phyloP scores from a whole-genome alignment of 2,113 vertebrate genomes.

The Chiloscyllium plagiosum region DNA sequence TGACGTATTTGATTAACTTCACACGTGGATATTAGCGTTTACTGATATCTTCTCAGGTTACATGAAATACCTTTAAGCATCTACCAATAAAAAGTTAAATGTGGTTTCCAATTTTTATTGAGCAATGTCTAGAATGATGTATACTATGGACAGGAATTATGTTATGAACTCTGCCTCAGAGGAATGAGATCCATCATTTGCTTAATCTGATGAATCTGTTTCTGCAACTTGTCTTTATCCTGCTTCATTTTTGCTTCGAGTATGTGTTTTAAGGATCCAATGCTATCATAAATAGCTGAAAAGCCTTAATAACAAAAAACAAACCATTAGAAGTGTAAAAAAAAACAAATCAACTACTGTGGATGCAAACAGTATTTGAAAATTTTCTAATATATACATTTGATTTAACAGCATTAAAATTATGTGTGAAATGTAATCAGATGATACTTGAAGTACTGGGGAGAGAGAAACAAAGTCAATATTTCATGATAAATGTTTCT shows the following conservation, averaged over 20 bases:
- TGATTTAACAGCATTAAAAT: neutral
- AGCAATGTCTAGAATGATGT: neutral
- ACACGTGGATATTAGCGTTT: neutral
- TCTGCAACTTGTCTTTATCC: slow-evolving; percentile 65
- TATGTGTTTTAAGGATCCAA: slow-evolving; percentile 64
- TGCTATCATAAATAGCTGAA: slow-evolving; percentile 67
- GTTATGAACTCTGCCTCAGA: neutral
- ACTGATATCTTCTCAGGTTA: neutral
- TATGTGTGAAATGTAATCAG: neutral
- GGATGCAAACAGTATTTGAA: neutral
- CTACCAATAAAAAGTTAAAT: neutral
- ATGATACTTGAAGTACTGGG: neutral
- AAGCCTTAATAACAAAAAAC: slow-evolving; percentile 53
- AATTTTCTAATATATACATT: neutral
- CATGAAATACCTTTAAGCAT: neutral
- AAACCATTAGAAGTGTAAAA: neutral
- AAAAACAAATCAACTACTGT: neutral
- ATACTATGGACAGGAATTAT: neutral
- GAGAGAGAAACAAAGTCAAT: neutral
- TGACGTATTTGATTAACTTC: neutral
- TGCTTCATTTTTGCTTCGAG: slow-evolving; percentile 63
- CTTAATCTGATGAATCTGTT: slow-evolving; percentile 60
- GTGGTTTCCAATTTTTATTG: neutral
- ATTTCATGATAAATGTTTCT: neutral
- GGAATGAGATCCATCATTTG: neutral